Percentiles rank a stretch among this genome's conserved stretches.
These are phyloP conservation scores for Lochmaea crataegi DNA, from an alignment of 2,888 invertebrate species.

Conservation along the genomic window DNA sequence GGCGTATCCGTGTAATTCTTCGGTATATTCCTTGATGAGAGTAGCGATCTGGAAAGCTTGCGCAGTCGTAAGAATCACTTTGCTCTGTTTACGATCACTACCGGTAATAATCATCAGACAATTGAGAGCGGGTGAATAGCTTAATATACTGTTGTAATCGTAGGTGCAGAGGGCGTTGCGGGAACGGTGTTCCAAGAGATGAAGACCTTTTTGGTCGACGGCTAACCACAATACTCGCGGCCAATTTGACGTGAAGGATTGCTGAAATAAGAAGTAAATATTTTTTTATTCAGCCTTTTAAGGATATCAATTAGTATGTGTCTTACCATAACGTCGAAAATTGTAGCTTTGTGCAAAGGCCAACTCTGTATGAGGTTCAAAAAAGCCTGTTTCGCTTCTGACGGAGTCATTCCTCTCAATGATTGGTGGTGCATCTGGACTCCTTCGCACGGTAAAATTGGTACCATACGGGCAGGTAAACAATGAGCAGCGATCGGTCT, in stretches of 20 bases:
- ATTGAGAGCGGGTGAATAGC: slow-evolving; percentile 91
- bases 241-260: slow-evolving; percentile 97
- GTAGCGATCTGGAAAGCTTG: slow-evolving; percentile 95
- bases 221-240: slow-evolving; percentile 93
- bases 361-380: slow-evolving; percentile 92
- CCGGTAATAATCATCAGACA: slow-evolving; percentile 94
- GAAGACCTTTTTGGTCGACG: slow-evolving; percentile 91
- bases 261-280: slow-evolving; percentile 68
- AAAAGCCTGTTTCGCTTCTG: slow-evolving; percentile 92
- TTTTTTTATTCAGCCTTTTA: not conserved
- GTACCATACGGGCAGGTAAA: slow-evolving; percentile 85
- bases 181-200: slow-evolving; percentile 88
- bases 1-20: slow-evolving; percentile 65
- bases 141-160: slow-evolving; percentile 89
- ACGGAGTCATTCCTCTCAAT: slow-evolving; percentile 85
- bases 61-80: slow-evolving; percentile 92
- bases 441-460: slow-evolving; percentile 82
- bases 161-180: slow-evolving; percentile 91
- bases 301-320: not conserved
- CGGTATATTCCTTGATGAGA: slow-evolving; percentile 88
- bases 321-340: slow-evolving; percentile 92
- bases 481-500: slow-evolving; percentile 81
- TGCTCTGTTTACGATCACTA: slow-evolving; percentile 86
- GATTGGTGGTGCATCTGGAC: slow-evolving; percentile 93
- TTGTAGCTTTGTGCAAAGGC: slow-evolving; percentile 92